phyloP scores from a whole-genome alignment of 2,113 vertebrate genomes.

The Ctenodactylus gundi region DNA sequence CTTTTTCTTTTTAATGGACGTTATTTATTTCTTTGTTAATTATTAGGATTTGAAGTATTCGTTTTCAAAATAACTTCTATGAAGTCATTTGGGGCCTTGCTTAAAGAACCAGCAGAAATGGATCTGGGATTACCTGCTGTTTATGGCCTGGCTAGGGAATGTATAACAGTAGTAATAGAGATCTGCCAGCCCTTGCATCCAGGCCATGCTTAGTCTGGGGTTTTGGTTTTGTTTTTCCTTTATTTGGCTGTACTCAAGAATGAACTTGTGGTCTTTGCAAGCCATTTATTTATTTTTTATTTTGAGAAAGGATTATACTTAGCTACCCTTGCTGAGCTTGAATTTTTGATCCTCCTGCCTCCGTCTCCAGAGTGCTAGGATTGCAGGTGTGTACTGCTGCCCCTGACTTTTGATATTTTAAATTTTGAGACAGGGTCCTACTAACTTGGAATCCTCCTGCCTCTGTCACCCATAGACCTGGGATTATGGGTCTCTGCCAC shows the following conservation, averaged over 20 bases:
- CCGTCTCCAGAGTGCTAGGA: too few species aligned
- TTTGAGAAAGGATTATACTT: too few species aligned
- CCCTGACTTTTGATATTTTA: not conserved
- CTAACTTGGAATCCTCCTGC: not conserved
- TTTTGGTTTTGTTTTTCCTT: not conserved
- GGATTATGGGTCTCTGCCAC: not conserved
- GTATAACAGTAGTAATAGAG: not conserved
- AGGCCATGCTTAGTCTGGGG: not conserved
- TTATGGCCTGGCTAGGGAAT: not conserved
- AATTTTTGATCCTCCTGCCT: too few species aligned
- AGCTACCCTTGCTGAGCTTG: too few species aligned
- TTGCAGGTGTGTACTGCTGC: not conserved
- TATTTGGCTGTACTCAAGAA: not conserved
- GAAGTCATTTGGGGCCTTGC: not conserved
- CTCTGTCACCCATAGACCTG: not conserved
- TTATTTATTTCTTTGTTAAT: conserved; percentile 29
- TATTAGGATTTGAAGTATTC: conserved; percentile 26
- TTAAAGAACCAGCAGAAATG: not conserved
- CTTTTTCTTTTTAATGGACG: not conserved
- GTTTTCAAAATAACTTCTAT: not conserved
- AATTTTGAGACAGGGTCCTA: not conserved
- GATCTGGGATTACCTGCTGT: not conserved
- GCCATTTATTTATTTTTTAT: too few species aligned
- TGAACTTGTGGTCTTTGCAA: not conserved
- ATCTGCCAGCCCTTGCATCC: not conserved